Percentiles rank a stretch among this genome's conserved stretches.
Conservation (phyloP, 2,113 vertebrate genomes). For the Martes martes region DNA sequence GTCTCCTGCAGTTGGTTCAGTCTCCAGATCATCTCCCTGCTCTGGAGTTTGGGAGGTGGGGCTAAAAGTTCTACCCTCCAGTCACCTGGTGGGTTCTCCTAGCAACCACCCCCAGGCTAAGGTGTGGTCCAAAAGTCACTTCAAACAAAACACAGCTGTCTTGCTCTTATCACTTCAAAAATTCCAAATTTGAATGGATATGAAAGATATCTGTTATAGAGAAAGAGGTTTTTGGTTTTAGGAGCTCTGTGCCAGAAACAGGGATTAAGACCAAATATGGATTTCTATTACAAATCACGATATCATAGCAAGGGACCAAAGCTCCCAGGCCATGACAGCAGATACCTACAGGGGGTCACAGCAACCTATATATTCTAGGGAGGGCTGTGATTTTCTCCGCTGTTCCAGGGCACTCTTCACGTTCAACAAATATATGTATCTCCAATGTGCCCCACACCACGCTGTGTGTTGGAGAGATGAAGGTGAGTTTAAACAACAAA, state of each 20-base stretch:
- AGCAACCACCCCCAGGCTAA: too few species aligned
- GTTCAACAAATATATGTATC: too few species aligned
- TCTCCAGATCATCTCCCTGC: background rate
- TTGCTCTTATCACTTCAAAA: background rate
- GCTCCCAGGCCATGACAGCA: background rate
- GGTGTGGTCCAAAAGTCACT: background rate
- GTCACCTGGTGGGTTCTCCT: background rate
- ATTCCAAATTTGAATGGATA: background rate
- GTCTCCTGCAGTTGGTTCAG: background rate
- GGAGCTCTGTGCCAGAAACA: background rate
- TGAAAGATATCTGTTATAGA: too few species aligned
- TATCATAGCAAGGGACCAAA: background rate
- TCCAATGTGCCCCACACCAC: background rate
- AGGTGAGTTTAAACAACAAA: background rate
- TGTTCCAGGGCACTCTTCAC: background rate
- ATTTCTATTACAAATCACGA: background rate
- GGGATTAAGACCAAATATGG: background rate
- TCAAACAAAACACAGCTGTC: background rate
- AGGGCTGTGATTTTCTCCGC: background rate
- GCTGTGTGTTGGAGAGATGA: accelerated
- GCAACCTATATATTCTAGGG: background rate
- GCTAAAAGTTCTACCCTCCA: background rate
- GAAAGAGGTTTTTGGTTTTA: too few species aligned
- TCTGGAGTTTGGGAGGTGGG: background rate
- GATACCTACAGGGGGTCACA: background rate